Evolutionary conservation across 1,140 invertebrate species (phyloP).

Genomic region (Macrotrachela quadricornifera): DNA sequence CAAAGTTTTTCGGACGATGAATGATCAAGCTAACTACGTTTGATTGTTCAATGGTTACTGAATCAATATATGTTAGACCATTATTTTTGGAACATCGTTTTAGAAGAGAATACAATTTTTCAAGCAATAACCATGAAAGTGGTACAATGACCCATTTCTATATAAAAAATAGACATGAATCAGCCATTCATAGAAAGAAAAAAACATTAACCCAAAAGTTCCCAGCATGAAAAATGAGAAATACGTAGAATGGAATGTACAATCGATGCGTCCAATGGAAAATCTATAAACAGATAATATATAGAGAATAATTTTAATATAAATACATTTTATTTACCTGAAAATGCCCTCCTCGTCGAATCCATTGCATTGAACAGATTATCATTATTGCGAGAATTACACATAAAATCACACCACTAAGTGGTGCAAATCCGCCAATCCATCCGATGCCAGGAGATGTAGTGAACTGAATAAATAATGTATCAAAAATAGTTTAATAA

Average conservation of each 20-base stretch:
- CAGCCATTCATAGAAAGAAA: too few relatives aligned
- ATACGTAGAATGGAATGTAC: slow-evolving; percentile 65
- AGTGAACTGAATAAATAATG: slow-evolving; percentile 42
- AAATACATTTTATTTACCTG: slow-evolving; percentile 32
- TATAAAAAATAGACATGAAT: too few relatives aligned
- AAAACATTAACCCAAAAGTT: slow-evolving; percentile 39
- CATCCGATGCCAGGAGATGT: slow-evolving; percentile 45
- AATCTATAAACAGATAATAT: slow-evolving; percentile 40
- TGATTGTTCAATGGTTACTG: too few relatives aligned
- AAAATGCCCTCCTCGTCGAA: slow-evolving; percentile 50
- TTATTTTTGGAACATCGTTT: too few relatives aligned
- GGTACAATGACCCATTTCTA: too few relatives aligned
- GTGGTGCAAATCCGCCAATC: slow-evolving; percentile 43
- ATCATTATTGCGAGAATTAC: slow-evolving; percentile 54
- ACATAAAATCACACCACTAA: slow-evolving; percentile 55
- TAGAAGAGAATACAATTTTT: too few relatives aligned
- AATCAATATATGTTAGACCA: too few relatives aligned
- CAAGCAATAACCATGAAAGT: too few relatives aligned
- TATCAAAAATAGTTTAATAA: too few relatives aligned
- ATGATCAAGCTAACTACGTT: too few relatives aligned
- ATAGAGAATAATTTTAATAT: slow-evolving; percentile 38
- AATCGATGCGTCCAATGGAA: slow-evolving; percentile 86
- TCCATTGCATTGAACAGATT: slow-evolving; percentile 60
- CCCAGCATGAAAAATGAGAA: slow-evolving; percentile 62
- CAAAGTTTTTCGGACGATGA: too few relatives aligned